phyloP scores from a whole-genome alignment of 1,140 invertebrate species.

The Leguminivora glycinivorella region DNA sequence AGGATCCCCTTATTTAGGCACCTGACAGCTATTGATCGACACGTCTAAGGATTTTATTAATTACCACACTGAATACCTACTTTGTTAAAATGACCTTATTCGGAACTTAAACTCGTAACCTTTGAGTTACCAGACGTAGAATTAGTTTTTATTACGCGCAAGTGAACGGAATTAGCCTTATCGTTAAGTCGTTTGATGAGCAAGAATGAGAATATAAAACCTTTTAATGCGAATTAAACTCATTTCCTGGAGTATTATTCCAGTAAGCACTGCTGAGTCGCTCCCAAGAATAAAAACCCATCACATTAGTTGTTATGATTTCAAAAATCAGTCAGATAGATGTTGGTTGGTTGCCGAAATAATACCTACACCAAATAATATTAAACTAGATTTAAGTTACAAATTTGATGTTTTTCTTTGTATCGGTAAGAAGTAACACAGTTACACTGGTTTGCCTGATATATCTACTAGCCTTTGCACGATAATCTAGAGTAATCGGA shows the following conservation, averaged over 20 bases:
- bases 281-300: too few species aligned
- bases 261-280: background rate
- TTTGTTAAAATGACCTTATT: constrained; percentile 15
- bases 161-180: constrained; percentile 7
- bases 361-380: too few species aligned
- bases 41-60: constrained; percentile 13
- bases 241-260: background rate
- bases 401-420: too few species aligned
- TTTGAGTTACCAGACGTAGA: background rate
- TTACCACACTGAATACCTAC: constrained; percentile 3
- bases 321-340: too few species aligned
- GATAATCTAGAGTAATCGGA: background rate
- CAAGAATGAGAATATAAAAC: constrained; percentile 24
- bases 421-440: background rate
- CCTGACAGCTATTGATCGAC: constrained; percentile 21
- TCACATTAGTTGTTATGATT: too few species aligned
- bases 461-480: background rate
- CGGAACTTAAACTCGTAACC: constrained; percentile 3
- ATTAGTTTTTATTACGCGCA: background rate
- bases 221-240: constrained; percentile 18
- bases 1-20: constrained; percentile 1
- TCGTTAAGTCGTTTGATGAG: constrained; percentile 1
- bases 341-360: too few species aligned
- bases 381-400: too few species aligned
- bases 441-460: background rate